phyloP scores from a whole-genome alignment of 2,888 invertebrate genomes.

The Ophioninae sp. region DNA sequence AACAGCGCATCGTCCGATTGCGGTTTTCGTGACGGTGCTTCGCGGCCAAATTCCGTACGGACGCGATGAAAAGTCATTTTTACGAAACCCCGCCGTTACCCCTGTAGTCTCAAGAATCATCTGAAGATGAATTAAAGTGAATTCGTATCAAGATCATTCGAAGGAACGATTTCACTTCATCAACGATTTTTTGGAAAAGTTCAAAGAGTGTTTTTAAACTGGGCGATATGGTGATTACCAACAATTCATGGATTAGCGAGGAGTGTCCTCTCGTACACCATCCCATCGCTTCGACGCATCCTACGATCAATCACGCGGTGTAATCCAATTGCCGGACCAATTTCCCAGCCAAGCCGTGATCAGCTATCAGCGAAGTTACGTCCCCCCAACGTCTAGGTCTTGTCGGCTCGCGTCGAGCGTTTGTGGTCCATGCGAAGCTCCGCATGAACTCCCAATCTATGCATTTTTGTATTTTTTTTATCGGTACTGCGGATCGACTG shows the following conservation, averaged over 20 bases:
- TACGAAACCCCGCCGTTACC: too few relatives aligned
- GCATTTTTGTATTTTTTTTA: too few relatives aligned
- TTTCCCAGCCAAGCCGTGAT: slow-evolving; percentile 20
- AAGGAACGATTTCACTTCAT: too few relatives aligned
- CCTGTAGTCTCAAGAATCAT: too few relatives aligned
- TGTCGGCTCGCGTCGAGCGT: not conserved
- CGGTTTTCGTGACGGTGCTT: not conserved
- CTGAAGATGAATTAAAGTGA: too few relatives aligned
- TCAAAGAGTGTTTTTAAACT: not conserved
- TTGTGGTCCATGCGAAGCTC: not conserved
- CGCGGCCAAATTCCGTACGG: not conserved
- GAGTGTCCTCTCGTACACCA: too few relatives aligned
- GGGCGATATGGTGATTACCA: too few relatives aligned
- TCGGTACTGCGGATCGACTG: too few relatives aligned
- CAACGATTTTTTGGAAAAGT: not conserved
- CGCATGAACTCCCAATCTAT: too few relatives aligned
- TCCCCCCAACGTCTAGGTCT: not conserved
- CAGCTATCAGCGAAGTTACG: slow-evolving; percentile 28
- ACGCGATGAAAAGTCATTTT: too few relatives aligned
- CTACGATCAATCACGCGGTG: slow-evolving; percentile 44
- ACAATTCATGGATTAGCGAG: too few relatives aligned
- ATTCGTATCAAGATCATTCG: too few relatives aligned
- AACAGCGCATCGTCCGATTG: not conserved
- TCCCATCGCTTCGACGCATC: slow-evolving; percentile 27
- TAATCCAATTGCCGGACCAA: slow-evolving; percentile 46